Evolutionary conservation across 2,797 vertebrate genomes (phyloP).

Genomic region (Enteromius mattozi): DNA sequence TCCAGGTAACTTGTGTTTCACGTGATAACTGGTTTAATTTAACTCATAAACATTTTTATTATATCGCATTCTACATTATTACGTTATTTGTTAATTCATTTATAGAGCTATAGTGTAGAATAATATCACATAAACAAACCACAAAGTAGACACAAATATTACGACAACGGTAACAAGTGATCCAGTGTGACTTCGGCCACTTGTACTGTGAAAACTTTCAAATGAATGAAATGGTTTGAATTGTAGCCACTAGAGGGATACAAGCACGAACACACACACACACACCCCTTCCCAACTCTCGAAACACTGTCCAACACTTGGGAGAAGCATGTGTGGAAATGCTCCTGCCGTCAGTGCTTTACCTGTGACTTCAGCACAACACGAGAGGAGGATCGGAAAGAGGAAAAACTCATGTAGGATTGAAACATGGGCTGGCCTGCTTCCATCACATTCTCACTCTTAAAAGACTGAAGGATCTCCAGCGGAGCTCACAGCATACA

Average conservation of each 20-base stretch:
- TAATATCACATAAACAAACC: not conserved
- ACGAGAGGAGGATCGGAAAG: constrained; percentile 55
- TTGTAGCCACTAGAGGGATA: constrained; percentile 83
- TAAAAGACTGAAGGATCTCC: constrained; percentile 75
- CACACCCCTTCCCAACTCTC: constrained; percentile 70
- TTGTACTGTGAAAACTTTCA: constrained; percentile 19
- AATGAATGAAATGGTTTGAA: constrained; percentile 73
- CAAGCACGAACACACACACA: constrained; percentile 74
- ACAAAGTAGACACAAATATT: not conserved
- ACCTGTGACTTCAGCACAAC: constrained; percentile 85
- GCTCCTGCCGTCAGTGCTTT: constrained; percentile 77
- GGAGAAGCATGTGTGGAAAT: constrained; percentile 72
- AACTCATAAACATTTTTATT: not conserved
- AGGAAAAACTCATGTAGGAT: constrained; percentile 70
- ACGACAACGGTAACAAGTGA: not conserved
- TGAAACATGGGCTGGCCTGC: constrained; percentile 76
- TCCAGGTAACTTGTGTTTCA: not conserved
- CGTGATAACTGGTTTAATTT: not conserved
- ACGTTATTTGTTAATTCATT: not conserved
- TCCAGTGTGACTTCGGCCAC: not conserved
- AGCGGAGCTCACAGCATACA: constrained; percentile 69
- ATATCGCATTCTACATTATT: not conserved
- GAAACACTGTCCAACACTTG: constrained; percentile 84
- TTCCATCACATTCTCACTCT: constrained; percentile 75
- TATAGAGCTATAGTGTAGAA: not conserved